Evolutionary conservation across 2,888 invertebrate genomes (phyloP).

Genomic region (Brenthis ino): DNA sequence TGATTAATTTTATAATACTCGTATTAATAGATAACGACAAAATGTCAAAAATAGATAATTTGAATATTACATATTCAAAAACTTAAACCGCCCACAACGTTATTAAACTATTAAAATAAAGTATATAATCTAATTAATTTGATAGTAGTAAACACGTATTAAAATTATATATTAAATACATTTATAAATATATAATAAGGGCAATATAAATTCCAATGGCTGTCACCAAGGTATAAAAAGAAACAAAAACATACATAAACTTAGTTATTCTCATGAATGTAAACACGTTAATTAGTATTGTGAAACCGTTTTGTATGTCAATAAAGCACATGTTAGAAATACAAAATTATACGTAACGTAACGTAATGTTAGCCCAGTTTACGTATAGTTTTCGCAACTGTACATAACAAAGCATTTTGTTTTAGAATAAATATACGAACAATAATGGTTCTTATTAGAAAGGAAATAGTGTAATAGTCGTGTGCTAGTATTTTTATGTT

Average conservation of each 20-base stretch:
- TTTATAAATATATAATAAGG: constrained; percentile 6
- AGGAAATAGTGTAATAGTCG: constrained; percentile 6
- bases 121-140: not conserved
- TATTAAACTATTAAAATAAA: not conserved
- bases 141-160: not conserved
- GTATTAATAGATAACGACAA: too few relatives aligned
- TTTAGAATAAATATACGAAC: constrained; percentile 3
- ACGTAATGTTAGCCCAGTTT: constrained; percentile 55
- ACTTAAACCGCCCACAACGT: too few relatives aligned
- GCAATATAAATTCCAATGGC: not conserved
- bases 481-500: constrained; percentile 5
- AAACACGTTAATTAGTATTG: constrained; percentile 54
- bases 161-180: not conserved
- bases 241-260: constrained; percentile 14
- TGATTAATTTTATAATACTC: too few relatives aligned
- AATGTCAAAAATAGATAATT: too few relatives aligned
- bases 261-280: constrained; percentile 41
- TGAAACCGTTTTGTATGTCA: constrained; percentile 56
- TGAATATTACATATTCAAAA: too few relatives aligned
- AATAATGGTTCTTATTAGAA: constrained; percentile 11
- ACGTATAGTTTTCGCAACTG: constrained; percentile 59
- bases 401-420: constrained; percentile 24
- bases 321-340: constrained; percentile 56
- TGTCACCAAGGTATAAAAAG: not conserved
- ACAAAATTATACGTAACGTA: constrained; percentile 56